Evolutionary conservation across 53 echinoderm and acorn worm species (phyloP), one percentile per base, ranked within the genome.

Genomic region (Holothuria scabra): DNA sequence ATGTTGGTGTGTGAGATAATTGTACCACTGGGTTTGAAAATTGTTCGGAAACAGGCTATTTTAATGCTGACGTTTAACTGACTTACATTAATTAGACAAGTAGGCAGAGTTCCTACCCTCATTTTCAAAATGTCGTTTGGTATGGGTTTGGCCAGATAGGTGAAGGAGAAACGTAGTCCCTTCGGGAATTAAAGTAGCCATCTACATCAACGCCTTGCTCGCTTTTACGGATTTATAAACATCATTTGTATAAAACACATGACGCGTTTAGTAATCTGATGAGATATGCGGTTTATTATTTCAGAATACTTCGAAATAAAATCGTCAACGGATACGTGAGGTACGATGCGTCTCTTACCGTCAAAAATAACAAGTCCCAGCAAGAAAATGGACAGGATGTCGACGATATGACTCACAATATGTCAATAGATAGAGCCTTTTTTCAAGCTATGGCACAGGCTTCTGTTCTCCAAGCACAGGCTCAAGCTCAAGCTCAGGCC

Each of bases 291-390:
- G 46, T 57, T 80, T 59, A 41, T 65, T 4, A 60, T 52, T n/a
- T 13, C 81, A 95, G 95, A 90, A 95, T 95, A 49, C 82, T 95
- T 55, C 88, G 95, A 34, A 95, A 95, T 80, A 95, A 95, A 87
- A 95, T 95, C n/a, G 88, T 90, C 28, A 95, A 95, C 28, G 95
- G 95, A 23, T 91, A 84, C 44, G 95, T 95, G 56, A 56, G 88
- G 57, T 90, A 92, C 24, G 95, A 95, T 26, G 85, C 90, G 16
- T 86, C 90, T 18, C 87, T 95, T 30, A 95, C 95, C 14, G 90
- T 84, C 63, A 92, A 89, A 72, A 86, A 84, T 28, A 89, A 85
- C 67, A 89, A 89, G 66, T 8, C 56, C 11, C 32, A 60, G 0
- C 4, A 33, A 22, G 68, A 41, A n/a, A 41, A 64, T 2, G 79